phyloP scores from a whole-genome alignment of 30 jellyfish, hydroid and myxozoan species.

The Aurelia sp. region DNA sequence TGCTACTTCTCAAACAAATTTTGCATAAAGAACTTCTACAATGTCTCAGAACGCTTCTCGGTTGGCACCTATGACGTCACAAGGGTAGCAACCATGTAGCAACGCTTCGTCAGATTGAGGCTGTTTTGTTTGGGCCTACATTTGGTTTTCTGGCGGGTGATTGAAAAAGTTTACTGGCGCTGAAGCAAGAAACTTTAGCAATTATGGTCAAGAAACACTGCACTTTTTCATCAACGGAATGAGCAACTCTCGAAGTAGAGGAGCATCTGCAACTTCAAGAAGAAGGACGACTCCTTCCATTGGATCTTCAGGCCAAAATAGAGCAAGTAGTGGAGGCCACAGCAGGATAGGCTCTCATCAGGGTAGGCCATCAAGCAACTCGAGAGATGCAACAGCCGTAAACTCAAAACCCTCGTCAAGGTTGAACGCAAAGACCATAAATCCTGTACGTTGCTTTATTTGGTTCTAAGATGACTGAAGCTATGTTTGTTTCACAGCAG shows the following conservation, averaged over 20 bases:
- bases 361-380: not conserved
- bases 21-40: too few species aligned
- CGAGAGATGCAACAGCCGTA: not conserved
- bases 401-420: slow-evolving; percentile 64
- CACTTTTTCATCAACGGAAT: not conserved
- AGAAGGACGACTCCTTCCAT: not conserved
- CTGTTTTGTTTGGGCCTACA: slow-evolving; percentile 51
- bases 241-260: slow-evolving; percentile 6
- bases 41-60: too few species aligned
- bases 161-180: not conserved
- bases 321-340: not conserved
- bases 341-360: not conserved
- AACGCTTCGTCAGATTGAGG: slow-evolving; percentile 11
- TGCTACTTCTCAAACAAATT: too few species aligned
- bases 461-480: too few species aligned
- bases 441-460: slow-evolving; percentile 73
- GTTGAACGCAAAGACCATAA: slow-evolving; percentile 74
- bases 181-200: too few species aligned
- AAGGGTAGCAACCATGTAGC: not conserved
- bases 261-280: slow-evolving; percentile 3
- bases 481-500: too few species aligned
- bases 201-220: too few species aligned
- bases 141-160: slow-evolving; percentile 1
- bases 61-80: not conserved
- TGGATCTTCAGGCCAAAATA: not conserved